Evolutionary conservation across 1,140 invertebrate genomes (phyloP), one percentile per base, ranked within the genome.

Genomic region (Lepidurus packardi): DNA sequence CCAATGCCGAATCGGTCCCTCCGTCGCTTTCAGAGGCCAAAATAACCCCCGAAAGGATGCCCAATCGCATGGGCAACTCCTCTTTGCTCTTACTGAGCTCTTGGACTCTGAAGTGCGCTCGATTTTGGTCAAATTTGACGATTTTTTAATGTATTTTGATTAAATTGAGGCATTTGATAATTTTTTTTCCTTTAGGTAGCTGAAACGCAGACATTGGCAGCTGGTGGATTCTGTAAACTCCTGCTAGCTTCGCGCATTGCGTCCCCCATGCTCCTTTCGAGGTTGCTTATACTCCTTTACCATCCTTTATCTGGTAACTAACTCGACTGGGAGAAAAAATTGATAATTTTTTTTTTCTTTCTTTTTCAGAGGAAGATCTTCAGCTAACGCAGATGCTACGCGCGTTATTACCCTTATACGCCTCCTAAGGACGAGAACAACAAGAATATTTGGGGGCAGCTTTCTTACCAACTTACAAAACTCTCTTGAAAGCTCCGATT

Each of bases 391-490:
- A 78, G 24, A 34, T 78, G 11, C 73, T 78, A 6, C n/a, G 75
- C 43, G 73, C 75, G 1, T 78, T 78, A 5, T 78, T 78, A 41
- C 44, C 73, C 7, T 74, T 47, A 7, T 78, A 75, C 11, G 73
- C 78, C 10, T 78, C 78, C 73, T 25, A 45, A 74, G 73, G 44
- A 44, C 34, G 41, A 10, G 78, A 73, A 43, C 42, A 73, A 9
- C 79, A 79, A 74, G 75, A 76, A 21, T 77, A 45, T 43, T 77
- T 80, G 25, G 79, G 41, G 0, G 76, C 43, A 9, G 79, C 79
- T n/a, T 80, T 78, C 43, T 16, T 73, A 43, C 79, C 79, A 7
- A 45, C 79, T 16, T 77, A 78, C 47, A 78, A 78, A 21, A 75
- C 76, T 10, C 43, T 80, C 10, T 21, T 73, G 7, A 80, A 80